These are phyloP conservation scores for Synergus umbraculus DNA, from an alignment of 2,888 invertebrate species.

Conservation along the genomic window DNA sequence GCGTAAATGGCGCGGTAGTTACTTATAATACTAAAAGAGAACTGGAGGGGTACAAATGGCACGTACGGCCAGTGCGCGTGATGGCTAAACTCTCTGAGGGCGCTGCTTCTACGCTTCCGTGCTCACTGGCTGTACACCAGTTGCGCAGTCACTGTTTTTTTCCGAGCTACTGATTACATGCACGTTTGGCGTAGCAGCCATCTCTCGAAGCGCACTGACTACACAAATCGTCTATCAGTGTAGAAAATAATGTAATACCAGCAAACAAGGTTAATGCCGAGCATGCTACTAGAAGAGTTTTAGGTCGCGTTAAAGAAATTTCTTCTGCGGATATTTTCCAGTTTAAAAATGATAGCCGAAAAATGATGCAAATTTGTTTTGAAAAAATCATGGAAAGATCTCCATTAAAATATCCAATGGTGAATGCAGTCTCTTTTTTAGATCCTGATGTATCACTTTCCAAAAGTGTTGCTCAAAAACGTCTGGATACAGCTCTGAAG, in stretches of 20 bases:
- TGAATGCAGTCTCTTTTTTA: constrained; percentile 17
- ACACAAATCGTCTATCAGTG: too few relatives aligned
- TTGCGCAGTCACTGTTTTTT: too few relatives aligned
- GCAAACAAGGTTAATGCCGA: constrained; percentile 36
- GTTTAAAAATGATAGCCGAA: constrained; percentile 5
- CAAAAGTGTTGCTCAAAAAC: background rate
- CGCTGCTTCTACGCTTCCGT: too few relatives aligned
- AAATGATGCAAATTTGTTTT: background rate
- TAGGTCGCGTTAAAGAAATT: background rate
- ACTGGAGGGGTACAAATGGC: too few relatives aligned
- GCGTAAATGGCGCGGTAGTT: too few relatives aligned
- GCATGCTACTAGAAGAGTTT: constrained; percentile 16
- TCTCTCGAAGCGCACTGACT: too few relatives aligned
- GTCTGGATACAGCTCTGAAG: background rate
- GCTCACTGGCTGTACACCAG: too few relatives aligned
- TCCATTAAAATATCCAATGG: constrained; percentile 43
- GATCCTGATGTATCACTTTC: constrained; percentile 17
- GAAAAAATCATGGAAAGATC: constrained; percentile 4
- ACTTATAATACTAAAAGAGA: too few relatives aligned
- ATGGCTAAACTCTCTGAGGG: too few relatives aligned
- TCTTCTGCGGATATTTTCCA: constrained; percentile 17
- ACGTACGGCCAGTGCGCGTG: too few relatives aligned
- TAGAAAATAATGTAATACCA: background rate
- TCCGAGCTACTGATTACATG: too few relatives aligned
- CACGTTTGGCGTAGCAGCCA: too few relatives aligned